Base-by-base conservation (phyloP, 2,888 invertebrate species). In the Athalia rosae region DNA sequence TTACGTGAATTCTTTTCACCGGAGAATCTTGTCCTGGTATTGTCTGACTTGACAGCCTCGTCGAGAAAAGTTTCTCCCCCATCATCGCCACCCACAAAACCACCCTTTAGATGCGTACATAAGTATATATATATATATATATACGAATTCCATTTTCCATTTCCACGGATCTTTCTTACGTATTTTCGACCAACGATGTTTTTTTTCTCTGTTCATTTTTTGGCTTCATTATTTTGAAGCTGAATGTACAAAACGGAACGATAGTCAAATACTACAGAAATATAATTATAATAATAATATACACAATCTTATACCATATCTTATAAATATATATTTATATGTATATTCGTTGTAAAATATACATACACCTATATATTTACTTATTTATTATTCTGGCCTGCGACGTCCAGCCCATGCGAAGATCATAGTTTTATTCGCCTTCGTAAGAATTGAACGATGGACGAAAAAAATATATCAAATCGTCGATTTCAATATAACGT, bases 261-360 rank as follows among this genome's bases (percentile, higher is more conserved):
- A 83, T 84, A 82, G 83, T 86, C 85, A 85, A 87, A 81, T 85
- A 84, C 88, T 87, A 88, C 88, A 85, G 84, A 82, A 85, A 82
- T 86, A 84, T 84, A 82, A 83, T 28, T 28, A 28, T 28, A 28
- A 28, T 28, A 28, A 83, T 84, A 79, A 80, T 82, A 79, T 83
- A 84, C 81, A 82, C 80, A 81, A 81, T 83, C 86, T 90, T 87
- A 88, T 87, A 88, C 88, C 87, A 89, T 90, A 81, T 78, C 81
- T 81, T 80, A 82, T 89, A 88, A 90, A 89, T 89, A 87, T 89
- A 90, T 90, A 92, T 90, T 91, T 90, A 91, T 89, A 90, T 90
- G 91, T 91, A 91, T 79, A 78, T 76, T 63, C 63, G 63, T 64
- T 77, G 76, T 82, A 76, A 80, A 69, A 45, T 50, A 74, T 90